phyloP scores from a whole-genome alignment of 2,797 vertebrate species.

The Fistularia commersonii region DNA sequence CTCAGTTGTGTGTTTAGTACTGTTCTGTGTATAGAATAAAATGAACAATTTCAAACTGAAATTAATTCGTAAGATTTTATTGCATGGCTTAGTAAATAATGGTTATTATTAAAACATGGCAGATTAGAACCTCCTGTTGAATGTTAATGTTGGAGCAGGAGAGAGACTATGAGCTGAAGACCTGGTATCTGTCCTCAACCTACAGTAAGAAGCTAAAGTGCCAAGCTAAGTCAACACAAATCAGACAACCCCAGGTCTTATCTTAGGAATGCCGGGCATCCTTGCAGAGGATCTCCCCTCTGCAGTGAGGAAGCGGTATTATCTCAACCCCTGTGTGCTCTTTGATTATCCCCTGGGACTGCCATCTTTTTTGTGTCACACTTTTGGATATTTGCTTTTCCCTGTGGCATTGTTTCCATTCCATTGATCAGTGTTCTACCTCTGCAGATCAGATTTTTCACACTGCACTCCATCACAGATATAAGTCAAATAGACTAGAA shows the following conservation, averaged over 20 bases:
- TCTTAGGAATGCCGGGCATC: slow-evolving; percentile 68
- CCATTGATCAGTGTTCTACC: background rate
- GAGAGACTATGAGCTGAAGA: slow-evolving; percentile 25
- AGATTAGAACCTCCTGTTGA: slow-evolving; percentile 27
- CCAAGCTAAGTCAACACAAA: slow-evolving; percentile 52
- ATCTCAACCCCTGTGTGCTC: slow-evolving; percentile 49
- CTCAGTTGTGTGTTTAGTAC: background rate
- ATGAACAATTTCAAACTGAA: slow-evolving; percentile 3
- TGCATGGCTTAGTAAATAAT: slow-evolving; percentile 11
- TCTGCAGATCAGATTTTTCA: background rate
- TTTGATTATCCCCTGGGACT: slow-evolving; percentile 47
- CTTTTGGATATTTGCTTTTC: slow-evolving; percentile 42
- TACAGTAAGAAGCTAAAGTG: slow-evolving; percentile 57
- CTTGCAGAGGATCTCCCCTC: slow-evolving; percentile 53
- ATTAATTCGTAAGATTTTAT: background rate
- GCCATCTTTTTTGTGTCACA: slow-evolving; percentile 30
- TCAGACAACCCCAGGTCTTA: slow-evolving; percentile 61
- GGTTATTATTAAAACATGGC: slow-evolving; percentile 7
- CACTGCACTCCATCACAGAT: background rate
- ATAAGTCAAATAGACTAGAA: background rate
- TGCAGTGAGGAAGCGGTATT: slow-evolving; percentile 49
- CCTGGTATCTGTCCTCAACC: slow-evolving; percentile 27
- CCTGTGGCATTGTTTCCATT: background rate
- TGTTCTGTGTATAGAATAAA: no score
- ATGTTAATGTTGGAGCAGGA: slow-evolving; percentile 41